Conservation (phyloP, 2,113 vertebrate species). For the Saccopteryx leptura region DNA sequence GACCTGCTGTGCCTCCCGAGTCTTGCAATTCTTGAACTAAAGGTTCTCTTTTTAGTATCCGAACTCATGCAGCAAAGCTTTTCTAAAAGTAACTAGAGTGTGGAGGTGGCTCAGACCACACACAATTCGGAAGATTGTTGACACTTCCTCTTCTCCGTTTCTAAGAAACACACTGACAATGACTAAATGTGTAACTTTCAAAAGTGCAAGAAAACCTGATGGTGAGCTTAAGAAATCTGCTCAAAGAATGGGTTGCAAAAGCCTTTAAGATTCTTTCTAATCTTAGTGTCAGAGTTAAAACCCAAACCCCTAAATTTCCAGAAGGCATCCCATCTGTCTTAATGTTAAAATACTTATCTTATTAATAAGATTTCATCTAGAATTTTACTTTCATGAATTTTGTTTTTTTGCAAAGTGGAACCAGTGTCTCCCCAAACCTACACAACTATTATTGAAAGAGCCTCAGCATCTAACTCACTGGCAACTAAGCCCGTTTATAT, state of each 20-base stretch:
- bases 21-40: neutral
- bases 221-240: neutral
- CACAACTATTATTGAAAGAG: accelerated
- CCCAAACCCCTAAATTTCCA: neutral
- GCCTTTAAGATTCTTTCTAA: neutral
- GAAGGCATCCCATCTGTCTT: neutral
- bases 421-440: neutral
- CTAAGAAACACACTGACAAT: neutral
- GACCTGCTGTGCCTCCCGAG: neutral
- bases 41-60: neutral
- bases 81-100: neutral
- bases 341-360: neutral
- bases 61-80: neutral
- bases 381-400: neutral
- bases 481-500: accelerated
- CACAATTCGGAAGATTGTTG: neutral
- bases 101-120: neutral
- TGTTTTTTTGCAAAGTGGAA: neutral
- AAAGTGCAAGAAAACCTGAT: neutral
- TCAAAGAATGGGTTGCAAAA: neutral
- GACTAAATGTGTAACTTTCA: neutral
- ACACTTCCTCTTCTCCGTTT: neutral
- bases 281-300: neutral
- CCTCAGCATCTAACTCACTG: neutral
- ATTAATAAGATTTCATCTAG: neutral